Base-by-base conservation (phyloP, 2,113 vertebrate species). In the Stictonetta naevosa region DNA sequence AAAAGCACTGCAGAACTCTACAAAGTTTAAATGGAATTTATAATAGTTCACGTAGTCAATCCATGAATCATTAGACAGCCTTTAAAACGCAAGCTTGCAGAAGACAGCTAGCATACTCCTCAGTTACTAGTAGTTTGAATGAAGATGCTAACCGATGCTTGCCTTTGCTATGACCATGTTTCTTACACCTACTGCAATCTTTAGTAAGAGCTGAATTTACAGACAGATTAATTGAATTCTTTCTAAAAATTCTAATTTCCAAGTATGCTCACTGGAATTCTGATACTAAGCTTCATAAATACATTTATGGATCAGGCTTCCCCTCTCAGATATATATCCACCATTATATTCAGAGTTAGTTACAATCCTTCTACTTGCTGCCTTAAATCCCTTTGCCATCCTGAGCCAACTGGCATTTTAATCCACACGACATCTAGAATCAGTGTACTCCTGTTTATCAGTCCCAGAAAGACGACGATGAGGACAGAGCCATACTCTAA, bases 1-100 rank as follows among this genome's bases (percentile, higher is more conserved):
- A 94, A 97, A 97, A 92, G 92, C 93, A 48, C 74, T 52, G 73
- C 28, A 81, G 83, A 92, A 86, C n/a, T 40, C 53, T 78, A 68
- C 60, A 59, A 93, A 88, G 44, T 95, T 86, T 91, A 90, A 94
- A 89, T 62, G 76, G 89, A 86, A 95, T 88, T 93, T 91, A 22
- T 91, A 90, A 55, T 78, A 42, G 88, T 60, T 66, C 81, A 77
- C 66, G 52, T 13, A 91, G 75, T 79, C 95, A 73, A 77, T 78
- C 56, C 56, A 86, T 18, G 31, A 88, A 85, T 80, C 86, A 83
- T 86, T 69, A 81, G 31, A 62, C 48, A 88, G 66, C 44, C 67
- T 89, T 78, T 62, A 77, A 92, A 91, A 88, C 28, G 77, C 92
- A 89, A 95, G 73, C 75, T 58, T 87, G 90, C 90, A 93, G n/a